phyloP scores from a whole-genome alignment of 2,113 vertebrate genomes.

The Nerophis lumbriciformis region DNA sequence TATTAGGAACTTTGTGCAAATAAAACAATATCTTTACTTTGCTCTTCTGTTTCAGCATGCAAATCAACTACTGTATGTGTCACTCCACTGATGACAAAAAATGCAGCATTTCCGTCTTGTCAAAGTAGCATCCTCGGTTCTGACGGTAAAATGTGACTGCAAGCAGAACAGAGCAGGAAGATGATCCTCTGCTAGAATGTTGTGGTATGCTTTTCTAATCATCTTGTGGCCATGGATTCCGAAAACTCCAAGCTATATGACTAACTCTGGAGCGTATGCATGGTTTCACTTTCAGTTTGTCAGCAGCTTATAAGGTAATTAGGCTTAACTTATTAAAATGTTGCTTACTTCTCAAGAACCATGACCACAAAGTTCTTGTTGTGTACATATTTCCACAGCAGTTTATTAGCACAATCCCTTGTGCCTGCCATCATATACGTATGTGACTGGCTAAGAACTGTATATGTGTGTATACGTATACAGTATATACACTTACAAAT shows the following conservation, averaged over 20 bases:
- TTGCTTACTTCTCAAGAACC: constrained; percentile 8
- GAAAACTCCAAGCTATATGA: constrained; percentile 46
- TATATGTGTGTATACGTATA: constrained; percentile 8
- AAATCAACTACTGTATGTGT: constrained; percentile 23
- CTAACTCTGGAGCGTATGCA: constrained; percentile 31
- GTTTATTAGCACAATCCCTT: constrained; percentile 23
- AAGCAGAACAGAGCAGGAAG: constrained; percentile 37
- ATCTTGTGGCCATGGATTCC: constrained; percentile 40
- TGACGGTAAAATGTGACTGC: constrained; percentile 42
- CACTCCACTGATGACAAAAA: constrained; percentile 46
- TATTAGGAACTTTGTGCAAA: constrained; percentile 20
- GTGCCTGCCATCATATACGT: constrained; percentile 25
- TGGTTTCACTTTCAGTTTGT: constrained; percentile 34
- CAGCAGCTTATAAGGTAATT: constrained; percentile 23
- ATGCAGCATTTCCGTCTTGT: constrained; percentile 29
- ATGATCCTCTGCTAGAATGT: constrained; percentile 20
- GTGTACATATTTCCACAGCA: constrained; percentile 7
- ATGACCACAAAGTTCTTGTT: neutral
- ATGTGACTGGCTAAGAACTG: constrained; percentile 22
- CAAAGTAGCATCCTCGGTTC: constrained; percentile 13
- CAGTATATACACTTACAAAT: too few relatives aligned
- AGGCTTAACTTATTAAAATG: constrained; percentile 30
- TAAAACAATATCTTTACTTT: constrained; percentile 32
- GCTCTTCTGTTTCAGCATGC: constrained; percentile 31
- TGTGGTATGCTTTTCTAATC: constrained; percentile 36